These are phyloP conservation scores for Vulpes lagopus DNA, from an alignment of 2,113 vertebrate species.

Conservation along the genomic window DNA sequence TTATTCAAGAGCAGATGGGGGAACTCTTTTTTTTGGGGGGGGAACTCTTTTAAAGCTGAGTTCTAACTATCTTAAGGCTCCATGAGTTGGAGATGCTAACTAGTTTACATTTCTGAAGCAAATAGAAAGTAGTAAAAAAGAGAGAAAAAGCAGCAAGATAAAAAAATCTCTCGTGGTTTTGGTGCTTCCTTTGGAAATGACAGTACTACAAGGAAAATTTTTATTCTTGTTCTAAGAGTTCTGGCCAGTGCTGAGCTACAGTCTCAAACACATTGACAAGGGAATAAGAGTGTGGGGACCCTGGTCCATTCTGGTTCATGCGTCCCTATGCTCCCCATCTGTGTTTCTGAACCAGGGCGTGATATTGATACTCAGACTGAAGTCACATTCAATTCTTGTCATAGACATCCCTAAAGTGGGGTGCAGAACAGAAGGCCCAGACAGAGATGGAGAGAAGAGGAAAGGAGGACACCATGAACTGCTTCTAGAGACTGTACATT, in stretches of 20 bases:
- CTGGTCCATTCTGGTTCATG: conserved; percentile 71
- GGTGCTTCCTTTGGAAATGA: conserved; percentile 85
- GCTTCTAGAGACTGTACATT: neutral
- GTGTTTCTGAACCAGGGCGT: conserved; percentile 91
- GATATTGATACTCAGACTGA: conserved; percentile 85
- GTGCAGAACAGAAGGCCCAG: neutral
- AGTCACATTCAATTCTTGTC: conserved; percentile 74
- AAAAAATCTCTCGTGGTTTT: conserved; percentile 77
- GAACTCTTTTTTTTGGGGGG: neutral
- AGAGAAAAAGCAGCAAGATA: neutral
- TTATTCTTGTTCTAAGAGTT: conserved; percentile 84
- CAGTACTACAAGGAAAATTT: conserved; percentile 83
- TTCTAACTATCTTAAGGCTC: conserved; percentile 81
- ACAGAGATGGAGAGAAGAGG: neutral
- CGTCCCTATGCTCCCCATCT: conserved; percentile 82
- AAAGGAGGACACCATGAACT: neutral
- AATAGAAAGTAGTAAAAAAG: neutral
- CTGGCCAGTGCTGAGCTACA: conserved; percentile 83
- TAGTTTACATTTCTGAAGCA: conserved; percentile 74
- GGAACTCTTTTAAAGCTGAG: neutral
- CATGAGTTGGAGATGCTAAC: conserved; percentile 84
- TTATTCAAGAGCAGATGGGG: neutral
- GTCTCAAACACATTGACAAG: conserved; percentile 83
- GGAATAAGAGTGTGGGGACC: conserved; percentile 77
- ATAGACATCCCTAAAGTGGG: conserved; percentile 82